Evolutionary conservation across 2,888 invertebrate genomes (phyloP).

Genomic region (Zele albiditarsus): DNA sequence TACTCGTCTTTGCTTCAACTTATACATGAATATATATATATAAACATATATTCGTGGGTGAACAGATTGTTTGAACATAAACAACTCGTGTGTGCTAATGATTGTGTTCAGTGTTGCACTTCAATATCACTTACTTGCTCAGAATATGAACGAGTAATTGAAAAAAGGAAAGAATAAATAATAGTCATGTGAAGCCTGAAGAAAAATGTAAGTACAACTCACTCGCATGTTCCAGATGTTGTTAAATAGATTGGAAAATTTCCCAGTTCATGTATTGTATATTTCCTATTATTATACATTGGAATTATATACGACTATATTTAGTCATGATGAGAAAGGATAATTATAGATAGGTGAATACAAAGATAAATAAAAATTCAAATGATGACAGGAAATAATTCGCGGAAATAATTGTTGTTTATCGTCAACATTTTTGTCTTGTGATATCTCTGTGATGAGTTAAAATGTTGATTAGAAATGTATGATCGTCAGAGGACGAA

Average conservation of each 20-base stretch:
- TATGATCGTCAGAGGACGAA: neutral
- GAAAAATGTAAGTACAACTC: neutral
- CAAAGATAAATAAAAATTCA: neutral
- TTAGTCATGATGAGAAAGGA: neutral
- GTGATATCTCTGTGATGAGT: neutral
- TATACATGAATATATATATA: neutral
- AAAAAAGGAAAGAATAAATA: neutral
- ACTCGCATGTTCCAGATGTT: neutral
- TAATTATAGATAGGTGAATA: neutral
- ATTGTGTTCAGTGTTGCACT: constrained; percentile 23
- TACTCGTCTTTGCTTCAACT: neutral
- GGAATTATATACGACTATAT: neutral
- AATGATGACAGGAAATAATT: neutral
- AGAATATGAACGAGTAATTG: constrained; percentile 16
- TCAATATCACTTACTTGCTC: constrained; percentile 29
- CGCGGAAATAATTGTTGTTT: neutral
- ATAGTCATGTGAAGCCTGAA: no score
- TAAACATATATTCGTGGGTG: neutral
- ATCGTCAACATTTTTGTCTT: neutral
- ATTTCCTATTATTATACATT: neutral
- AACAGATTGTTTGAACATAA: neutral
- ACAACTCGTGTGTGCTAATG: constrained; percentile 15
- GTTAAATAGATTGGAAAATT: neutral
- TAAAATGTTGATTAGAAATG: neutral
- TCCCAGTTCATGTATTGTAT: neutral